These are phyloP conservation scores for Arrhamphus sclerolepis DNA, from an alignment of 2,797 vertebrate species.

Conservation along the genomic window DNA sequence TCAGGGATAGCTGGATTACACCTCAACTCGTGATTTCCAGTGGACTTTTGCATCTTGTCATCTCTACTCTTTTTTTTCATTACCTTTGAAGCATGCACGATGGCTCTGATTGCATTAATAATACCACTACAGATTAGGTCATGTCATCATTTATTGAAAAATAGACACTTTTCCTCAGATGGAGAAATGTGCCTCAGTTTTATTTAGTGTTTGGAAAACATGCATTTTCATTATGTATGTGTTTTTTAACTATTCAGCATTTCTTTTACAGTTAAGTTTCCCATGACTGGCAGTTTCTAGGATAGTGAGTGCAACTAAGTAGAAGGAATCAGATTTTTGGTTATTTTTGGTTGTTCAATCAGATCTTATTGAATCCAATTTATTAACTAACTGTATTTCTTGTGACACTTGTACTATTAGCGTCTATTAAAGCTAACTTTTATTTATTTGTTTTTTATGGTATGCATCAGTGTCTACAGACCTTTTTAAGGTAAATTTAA, in stretches of 20 bases:
- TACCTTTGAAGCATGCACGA: slow-evolving; percentile 21
- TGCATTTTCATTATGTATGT: background rate
- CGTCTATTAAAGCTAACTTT: no score
- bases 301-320: no score
- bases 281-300: no score
- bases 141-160: slow-evolving; percentile 21
- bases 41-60: slow-evolving; percentile 8
- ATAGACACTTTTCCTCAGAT: background rate
- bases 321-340: no score
- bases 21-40: slow-evolving; percentile 17
- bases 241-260: no score
- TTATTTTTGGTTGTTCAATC: no score
- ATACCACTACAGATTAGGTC: slow-evolving; percentile 11
- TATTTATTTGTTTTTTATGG: no score
- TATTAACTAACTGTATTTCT: no score
- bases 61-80: slow-evolving; percentile 22
- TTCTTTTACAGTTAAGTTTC: background rate
- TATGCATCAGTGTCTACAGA: no score
- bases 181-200: slow-evolving; percentile 10
- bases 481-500: no score
- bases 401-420: no score
- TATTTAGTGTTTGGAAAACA: slow-evolving; percentile 15
- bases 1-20: slow-evolving; percentile 32
- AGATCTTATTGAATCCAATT: no score
- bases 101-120: slow-evolving; percentile 20